phyloP scores from a whole-genome alignment of 1,140 invertebrate species.

The Trichonephila inaurata region DNA sequence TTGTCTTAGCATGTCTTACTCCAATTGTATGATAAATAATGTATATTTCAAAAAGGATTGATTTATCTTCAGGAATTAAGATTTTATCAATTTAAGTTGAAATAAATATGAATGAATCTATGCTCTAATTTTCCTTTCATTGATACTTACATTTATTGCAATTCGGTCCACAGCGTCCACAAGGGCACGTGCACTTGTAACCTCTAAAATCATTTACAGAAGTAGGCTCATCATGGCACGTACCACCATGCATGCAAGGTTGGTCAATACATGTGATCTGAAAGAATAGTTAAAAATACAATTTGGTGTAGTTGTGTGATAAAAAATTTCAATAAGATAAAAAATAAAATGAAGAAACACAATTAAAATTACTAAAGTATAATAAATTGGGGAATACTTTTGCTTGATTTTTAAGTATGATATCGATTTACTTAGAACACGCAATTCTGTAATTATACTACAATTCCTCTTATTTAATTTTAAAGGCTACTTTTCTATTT shows the following conservation, averaged over 20 bases:
- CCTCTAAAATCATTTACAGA: constrained; percentile 50
- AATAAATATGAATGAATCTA: not conserved
- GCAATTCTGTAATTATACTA: no score
- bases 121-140: not conserved
- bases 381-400: no score
- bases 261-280: constrained; percentile 45
- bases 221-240: constrained; percentile 40
- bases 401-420: no score
- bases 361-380: no score
- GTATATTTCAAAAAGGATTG: not conserved
- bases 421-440: no score
- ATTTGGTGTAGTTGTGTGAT: not conserved
- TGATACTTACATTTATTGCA: constrained; percentile 63
- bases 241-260: constrained; percentile 59
- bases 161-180: constrained; percentile 70
- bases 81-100: not conserved
- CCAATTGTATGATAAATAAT: no score
- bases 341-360: no score
- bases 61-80: no score
- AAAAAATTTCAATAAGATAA: no score
- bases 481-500: no score
- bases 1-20: not conserved
- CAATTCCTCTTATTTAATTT: no score
- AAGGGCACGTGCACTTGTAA: constrained; percentile 60
- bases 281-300: not conserved